Conservation (phyloP, 1,140 invertebrate species). For the Neodiprion virginianus region DNA sequence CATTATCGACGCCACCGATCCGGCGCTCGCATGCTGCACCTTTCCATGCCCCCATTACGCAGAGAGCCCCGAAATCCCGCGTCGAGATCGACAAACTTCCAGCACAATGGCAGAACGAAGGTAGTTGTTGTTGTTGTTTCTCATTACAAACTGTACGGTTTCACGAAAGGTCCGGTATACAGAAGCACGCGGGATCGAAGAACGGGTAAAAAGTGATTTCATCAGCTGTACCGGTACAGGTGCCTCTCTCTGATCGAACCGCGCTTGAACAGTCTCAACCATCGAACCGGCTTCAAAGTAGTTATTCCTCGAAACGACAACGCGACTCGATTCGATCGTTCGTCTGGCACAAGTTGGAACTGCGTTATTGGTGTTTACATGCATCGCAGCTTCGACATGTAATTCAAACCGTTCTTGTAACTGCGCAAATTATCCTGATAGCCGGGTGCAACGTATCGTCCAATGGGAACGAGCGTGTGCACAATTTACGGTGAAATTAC, state of each 20-base stretch:
- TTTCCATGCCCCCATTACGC: neutral
- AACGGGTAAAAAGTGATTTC: neutral
- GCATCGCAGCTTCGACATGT: too few relatives aligned
- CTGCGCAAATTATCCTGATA: too few relatives aligned
- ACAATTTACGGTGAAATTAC: too few relatives aligned
- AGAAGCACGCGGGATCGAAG: too few relatives aligned
- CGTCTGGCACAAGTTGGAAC: neutral
- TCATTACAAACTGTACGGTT: neutral
- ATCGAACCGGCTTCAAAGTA: neutral
- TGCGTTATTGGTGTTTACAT: neutral
- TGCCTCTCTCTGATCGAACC: too few relatives aligned
- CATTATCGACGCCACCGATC: constrained; percentile 2
- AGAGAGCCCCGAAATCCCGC: neutral
- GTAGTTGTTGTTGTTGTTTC: too few relatives aligned
- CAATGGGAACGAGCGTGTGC: too few relatives aligned
- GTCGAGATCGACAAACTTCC: neutral
- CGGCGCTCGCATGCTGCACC: neutral
- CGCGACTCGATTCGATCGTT: neutral
- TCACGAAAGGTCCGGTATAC: neutral
- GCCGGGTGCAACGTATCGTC: too few relatives aligned
- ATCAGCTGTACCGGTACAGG: neutral
- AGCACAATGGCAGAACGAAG: too few relatives aligned
- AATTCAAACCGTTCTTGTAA: too few relatives aligned
- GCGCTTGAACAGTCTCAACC: neutral
- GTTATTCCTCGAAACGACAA: neutral